phyloP scores from a whole-genome alignment of 2,113 vertebrate species.

The Myotis lucifugus region DNA sequence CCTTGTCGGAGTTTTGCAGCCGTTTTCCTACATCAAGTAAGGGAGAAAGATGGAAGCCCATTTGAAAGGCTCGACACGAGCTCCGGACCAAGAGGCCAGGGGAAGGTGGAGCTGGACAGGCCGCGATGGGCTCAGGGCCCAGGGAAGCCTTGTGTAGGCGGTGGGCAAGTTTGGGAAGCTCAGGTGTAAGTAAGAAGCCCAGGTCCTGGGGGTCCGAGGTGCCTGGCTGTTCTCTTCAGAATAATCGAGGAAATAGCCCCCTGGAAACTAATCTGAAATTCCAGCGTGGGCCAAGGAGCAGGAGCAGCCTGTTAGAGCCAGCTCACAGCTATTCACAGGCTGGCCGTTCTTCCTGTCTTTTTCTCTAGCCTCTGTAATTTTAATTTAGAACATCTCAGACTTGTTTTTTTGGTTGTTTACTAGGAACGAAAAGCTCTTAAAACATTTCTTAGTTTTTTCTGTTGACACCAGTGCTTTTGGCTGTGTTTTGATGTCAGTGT shows the following conservation, averaged over 20 bases:
- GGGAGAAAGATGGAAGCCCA: neutral
- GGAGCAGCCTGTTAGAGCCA: neutral
- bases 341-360: neutral
- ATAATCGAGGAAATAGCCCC: neutral
- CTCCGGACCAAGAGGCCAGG: neutral
- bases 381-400: neutral
- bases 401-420: neutral
- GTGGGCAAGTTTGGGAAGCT: neutral
- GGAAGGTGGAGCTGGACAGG: neutral
- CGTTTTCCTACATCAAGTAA: too few relatives aligned
- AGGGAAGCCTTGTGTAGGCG: neutral
- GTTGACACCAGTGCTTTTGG: neutral
- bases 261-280: neutral
- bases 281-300: neutral
- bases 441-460: neutral
- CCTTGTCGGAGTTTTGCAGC: neutral
- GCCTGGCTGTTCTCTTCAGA: neutral
- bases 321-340: neutral
- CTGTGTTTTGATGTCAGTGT: neutral
- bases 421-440: neutral
- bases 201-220: neutral
- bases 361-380: neutral
- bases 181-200: neutral
- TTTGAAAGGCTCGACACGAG: rapidly evolving
- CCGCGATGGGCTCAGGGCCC: neutral